Evolutionary conservation across 2,888 invertebrate species (phyloP).

Genomic region (Exephanes ischioxanthus): DNA sequence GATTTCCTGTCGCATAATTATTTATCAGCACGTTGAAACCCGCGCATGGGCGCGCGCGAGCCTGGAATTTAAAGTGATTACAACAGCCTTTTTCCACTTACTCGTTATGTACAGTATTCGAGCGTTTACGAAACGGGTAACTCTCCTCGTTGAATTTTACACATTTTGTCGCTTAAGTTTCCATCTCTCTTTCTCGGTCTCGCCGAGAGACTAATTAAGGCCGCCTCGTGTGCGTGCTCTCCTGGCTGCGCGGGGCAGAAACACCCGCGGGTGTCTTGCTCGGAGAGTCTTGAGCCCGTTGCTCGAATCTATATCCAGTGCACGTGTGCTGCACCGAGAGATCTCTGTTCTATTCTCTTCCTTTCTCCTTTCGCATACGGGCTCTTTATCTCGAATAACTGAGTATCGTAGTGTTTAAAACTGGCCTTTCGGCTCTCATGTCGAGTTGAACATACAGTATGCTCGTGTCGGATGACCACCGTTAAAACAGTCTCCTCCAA

Average conservation of each 20-base stretch:
- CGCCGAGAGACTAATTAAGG: conserved; percentile 67
- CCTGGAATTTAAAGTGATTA: conserved; percentile 1
- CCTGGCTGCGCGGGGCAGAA: conserved; percentile 51
- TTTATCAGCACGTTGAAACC: neutral
- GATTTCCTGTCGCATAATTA: conserved; percentile 5
- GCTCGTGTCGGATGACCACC: neutral
- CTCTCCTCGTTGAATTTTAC: conserved; percentile 28
- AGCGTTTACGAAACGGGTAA: conserved; percentile 22
- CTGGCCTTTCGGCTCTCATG: conserved; percentile 61
- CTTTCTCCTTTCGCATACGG: conserved; percentile 27
- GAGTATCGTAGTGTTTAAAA: conserved; percentile 53
- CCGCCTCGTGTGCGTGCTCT: conserved; percentile 53
- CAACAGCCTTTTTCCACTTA: neutral
- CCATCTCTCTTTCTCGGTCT: conserved; percentile 23
- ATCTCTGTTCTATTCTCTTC: conserved; percentile 42
- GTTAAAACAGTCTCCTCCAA: neutral
- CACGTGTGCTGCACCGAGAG: conserved; percentile 63
- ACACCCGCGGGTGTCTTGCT: conserved; percentile 55
- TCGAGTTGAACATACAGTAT: conserved; percentile 23
- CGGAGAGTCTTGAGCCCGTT: conserved; percentile 55
- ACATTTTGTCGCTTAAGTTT: conserved; percentile 39
- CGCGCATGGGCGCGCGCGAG: neutral
- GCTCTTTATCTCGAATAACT: conserved; percentile 34
- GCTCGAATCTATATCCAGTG: conserved; percentile 67
- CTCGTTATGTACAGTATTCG: conserved; percentile 1